Conservation (phyloP, 2,888 invertebrate species). For the Xestoiulus laeticollis region DNA sequence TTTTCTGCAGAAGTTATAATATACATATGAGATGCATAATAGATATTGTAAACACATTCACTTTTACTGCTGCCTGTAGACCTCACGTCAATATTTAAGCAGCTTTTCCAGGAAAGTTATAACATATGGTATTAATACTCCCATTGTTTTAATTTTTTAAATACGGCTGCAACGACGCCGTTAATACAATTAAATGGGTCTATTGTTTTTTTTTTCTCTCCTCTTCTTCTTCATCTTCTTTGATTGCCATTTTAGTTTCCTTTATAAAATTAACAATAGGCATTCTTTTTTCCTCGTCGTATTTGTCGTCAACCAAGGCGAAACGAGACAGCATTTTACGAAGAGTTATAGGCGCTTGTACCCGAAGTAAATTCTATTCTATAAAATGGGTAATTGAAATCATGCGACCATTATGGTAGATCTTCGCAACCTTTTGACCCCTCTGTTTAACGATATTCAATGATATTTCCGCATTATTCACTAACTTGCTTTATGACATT, state of each 20-base stretch:
- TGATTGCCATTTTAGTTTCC: slow-evolving; percentile 36
- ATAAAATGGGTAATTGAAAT: background rate
- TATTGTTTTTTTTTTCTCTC: slow-evolving; percentile 24
- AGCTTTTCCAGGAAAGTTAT: slow-evolving; percentile 38
- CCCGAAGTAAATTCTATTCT: background rate
- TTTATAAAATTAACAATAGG: slow-evolving; percentile 23
- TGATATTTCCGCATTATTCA: too few species aligned
- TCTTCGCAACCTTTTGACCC: too few species aligned
- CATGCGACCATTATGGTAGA: background rate
- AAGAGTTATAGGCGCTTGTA: background rate
- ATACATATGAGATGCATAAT: background rate
- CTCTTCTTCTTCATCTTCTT: background rate
- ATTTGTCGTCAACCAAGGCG: slow-evolving; percentile 3
- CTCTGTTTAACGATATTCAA: too few species aligned
- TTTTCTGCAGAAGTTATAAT: background rate
- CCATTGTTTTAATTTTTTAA: slow-evolving; percentile 14
- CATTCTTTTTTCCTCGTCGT: background rate
- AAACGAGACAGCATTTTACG: background rate
- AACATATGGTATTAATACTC: slow-evolving; percentile 30
- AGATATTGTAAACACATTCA: background rate
- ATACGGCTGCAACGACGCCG: slow-evolving; percentile 9
- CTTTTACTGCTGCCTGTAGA: background rate
- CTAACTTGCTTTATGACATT: too few species aligned
- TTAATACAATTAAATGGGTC: slow-evolving; percentile 10
- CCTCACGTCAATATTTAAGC: slow-evolving; percentile 9